phyloP scores from a whole-genome alignment of 2,888 invertebrate species.

The Nemotelus pantherinus region DNA sequence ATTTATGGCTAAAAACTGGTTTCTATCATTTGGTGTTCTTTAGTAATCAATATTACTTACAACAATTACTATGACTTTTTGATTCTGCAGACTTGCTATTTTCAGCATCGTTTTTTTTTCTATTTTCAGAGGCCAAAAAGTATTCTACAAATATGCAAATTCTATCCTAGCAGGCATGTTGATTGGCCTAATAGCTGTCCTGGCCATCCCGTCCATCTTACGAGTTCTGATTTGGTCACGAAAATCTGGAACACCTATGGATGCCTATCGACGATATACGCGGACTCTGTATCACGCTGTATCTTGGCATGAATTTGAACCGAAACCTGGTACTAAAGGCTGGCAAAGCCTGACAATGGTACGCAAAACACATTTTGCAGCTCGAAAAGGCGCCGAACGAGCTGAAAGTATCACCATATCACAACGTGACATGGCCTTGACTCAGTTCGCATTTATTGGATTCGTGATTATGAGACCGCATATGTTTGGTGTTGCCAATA shows the following conservation, averaged over 20 bases:
- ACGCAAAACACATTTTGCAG: constrained; percentile 71
- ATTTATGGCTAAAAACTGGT: too few relatives aligned
- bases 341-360: constrained; percentile 73
- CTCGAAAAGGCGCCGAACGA: constrained; percentile 65
- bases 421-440: constrained; percentile 81
- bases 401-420: constrained; percentile 66
- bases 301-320: constrained; percentile 78
- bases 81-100: too few relatives aligned
- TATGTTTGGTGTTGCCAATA: constrained; percentile 70
- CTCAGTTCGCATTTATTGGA: constrained; percentile 85
- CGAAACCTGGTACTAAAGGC: constrained; percentile 68
- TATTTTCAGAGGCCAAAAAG: constrained; percentile 72
- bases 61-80: too few relatives aligned
- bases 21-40: too few relatives aligned
- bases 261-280: constrained; percentile 77
- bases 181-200: constrained; percentile 74
- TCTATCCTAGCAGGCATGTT: constrained; percentile 74
- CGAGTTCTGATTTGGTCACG: constrained; percentile 73
- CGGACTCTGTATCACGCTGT: constrained; percentile 77
- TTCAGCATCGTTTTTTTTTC: neutral
- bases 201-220: constrained; percentile 76
- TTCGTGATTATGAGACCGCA: constrained; percentile 63
- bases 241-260: constrained; percentile 70
- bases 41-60: too few relatives aligned
- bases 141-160: constrained; percentile 74